These are phyloP conservation scores for Fundulus diaphanus DNA, from an alignment of 2,797 vertebrate genomes.

Conservation along the genomic window DNA sequence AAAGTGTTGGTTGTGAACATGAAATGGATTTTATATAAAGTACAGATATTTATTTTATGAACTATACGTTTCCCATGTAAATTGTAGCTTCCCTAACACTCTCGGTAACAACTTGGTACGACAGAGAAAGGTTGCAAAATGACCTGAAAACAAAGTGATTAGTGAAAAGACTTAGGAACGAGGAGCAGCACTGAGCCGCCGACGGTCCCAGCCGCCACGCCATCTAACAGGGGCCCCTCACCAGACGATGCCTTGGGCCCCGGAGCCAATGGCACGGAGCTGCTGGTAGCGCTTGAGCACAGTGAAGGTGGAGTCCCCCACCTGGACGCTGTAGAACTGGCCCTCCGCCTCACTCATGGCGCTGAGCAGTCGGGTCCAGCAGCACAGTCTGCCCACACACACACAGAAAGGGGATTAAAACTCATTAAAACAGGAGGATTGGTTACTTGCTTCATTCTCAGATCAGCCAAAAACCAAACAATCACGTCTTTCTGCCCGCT, in stretches of 20 bases:
- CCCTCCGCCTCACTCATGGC: conserved; percentile 93
- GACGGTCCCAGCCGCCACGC: neutral
- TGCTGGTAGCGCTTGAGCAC: conserved; percentile 94
- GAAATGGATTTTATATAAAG: neutral
- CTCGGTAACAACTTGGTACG: neutral
- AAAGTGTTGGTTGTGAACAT: neutral
- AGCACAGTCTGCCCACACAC: conserved; percentile 67
- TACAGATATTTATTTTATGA: neutral
- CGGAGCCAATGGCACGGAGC: conserved; percentile 93
- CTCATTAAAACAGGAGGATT: neutral
- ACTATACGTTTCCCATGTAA: neutral
- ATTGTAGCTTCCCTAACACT: neutral
- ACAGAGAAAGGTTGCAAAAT: neutral
- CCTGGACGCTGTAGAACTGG: conserved; percentile 97
- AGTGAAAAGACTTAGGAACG: neutral
- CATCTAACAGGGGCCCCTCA: conserved; percentile 75
- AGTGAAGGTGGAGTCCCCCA: conserved; percentile 97
- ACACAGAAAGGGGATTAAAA: conserved; percentile 18
- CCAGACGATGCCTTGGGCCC: conserved; percentile 98
- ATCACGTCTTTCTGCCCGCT: conserved; percentile 24
- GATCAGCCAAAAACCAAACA: conserved; percentile 25
- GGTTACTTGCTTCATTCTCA: conserved; percentile 31
- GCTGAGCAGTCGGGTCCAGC: conserved; percentile 72
- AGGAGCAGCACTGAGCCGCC: neutral
- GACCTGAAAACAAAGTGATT: neutral